Evolutionary conservation across 2,797 vertebrate genomes (phyloP), one percentile per base, ranked within the genome.

Genomic region (Sebastiscus tertius): DNA sequence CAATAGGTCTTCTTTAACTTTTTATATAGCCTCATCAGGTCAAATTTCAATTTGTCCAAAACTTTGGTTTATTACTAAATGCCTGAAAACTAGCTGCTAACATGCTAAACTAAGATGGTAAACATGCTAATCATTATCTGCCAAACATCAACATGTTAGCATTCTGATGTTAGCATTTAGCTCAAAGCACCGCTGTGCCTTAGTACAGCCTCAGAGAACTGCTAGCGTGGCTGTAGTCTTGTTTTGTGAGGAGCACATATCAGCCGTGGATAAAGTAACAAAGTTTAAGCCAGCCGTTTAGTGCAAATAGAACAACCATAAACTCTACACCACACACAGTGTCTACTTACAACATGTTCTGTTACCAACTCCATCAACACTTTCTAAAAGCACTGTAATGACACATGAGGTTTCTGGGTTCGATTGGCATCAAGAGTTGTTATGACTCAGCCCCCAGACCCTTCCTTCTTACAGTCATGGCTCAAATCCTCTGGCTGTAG

Each of bases 401-500:
- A 91, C 83, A 82, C 87, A 86, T 83, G 22, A 80, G 82, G 85
- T 89, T 88, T 86, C 65, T 91, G 87, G 87, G 85, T 90, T 94
- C 49, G 71, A 86, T 56, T 88, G 84, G 83, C 85, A 78, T 62
- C 63, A 49, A 29, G 72, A 82, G 54, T 64, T 72, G 63, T 73
- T 18, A 72, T 94, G 94, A 94, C 80, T 94, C 92, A 93, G 71
- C 52, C 61, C 13, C 16, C 69, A 33, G 83, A 82, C 72, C 76
- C 27, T 86, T 88, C 71, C 34, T 81, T 63, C 10, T 18, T 52
- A 62, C 80, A 82, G 78, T 82, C 78, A 83, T 83, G 82, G 85
- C 91, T 90, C 82, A 88, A 58, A 75, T 87, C 83, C 76, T 81
- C 81, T 74, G 79, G 87, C 80, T 70, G 55, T 76, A 84, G 71